Evolutionary conservation across 92 coral and sea anemone species (phyloP), one percentile per base, ranked within the genome.

Genomic region (Epizoanthus ramosus): DNA sequence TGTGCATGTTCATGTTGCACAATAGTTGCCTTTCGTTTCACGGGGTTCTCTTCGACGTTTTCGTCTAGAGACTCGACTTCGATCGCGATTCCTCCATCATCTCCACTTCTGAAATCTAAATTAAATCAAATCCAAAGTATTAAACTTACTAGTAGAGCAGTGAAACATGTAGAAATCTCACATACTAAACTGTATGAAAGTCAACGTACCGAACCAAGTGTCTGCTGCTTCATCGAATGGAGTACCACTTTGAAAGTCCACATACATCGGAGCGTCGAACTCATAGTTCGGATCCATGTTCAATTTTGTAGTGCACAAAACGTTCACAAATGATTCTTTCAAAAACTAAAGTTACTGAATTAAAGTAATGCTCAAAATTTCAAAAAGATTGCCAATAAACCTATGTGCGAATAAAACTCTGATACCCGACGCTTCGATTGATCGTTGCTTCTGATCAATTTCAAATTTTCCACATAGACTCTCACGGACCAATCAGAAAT

Each of bases 231-330:
- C 80, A 4, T 88, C 85, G 3, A 79, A 83, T 6, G 63, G 57
- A 15, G 75, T 76, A 58, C 56, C 84, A 58, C 71, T 72, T 7
- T 80, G 53, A 57, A 97, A 92, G 50, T 94, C 97, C 12, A 95
- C 93, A 87, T 92, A 97, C 92, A 83, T 92, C 12, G 99, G 99
- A 24, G 99, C 99, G 83, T 97, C 99, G 83, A 87, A 97, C 80
- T 97, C 95, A 71, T 92, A 97, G 77, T 75, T 85, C 66, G 91
- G 92, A 39, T 90, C 88, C 95, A 93, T 93, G 21, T 64, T 88
- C 37, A 12, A 24, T 75, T 71, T 75, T 71, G 53, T 14, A 18
- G 24, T 31, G 64, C 53, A 37, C 53, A 24, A 18, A 21, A 7
- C 17, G 18, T 18, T 56, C 15, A 50, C 47, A 66, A 45, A 47